Conservation (phyloP, 2,113 vertebrate species). For the Tor tambroides region DNA sequence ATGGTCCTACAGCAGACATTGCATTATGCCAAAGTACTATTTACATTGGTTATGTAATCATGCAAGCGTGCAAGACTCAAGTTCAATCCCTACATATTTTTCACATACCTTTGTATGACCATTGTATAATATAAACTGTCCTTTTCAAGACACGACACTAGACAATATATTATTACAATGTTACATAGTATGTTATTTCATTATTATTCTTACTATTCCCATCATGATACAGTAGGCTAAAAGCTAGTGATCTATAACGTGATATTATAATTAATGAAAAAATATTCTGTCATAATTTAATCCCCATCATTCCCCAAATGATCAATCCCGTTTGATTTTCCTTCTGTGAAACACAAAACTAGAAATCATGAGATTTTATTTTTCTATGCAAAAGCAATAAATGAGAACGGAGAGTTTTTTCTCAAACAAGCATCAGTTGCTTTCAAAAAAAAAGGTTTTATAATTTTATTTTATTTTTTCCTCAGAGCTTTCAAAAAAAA, state of each 20-base stretch:
- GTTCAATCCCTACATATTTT: neutral
- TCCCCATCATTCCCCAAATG: too few relatives aligned
- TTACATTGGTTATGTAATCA: conserved; percentile 42
- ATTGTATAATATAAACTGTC: too few relatives aligned
- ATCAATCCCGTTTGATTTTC: too few relatives aligned
- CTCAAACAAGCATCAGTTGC: neutral
- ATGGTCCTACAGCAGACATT: conserved; percentile 6
- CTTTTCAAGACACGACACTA: too few relatives aligned
- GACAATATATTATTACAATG: neutral
- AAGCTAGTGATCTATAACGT: too few relatives aligned
- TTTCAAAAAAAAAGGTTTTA: too few relatives aligned
- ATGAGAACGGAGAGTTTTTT: neutral
- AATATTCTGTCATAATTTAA: too few relatives aligned
- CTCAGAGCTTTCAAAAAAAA: too few relatives aligned
- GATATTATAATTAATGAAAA: too few relatives aligned
- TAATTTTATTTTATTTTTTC: too few relatives aligned
- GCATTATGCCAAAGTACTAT: conserved; percentile 46
- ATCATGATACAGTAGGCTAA: too few relatives aligned
- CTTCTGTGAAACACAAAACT: neutral
- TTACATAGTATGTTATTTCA: neutral
- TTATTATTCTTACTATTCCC: neutral
- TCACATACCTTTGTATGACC: too few relatives aligned
- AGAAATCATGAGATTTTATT: neutral
- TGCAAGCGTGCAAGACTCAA: neutral
- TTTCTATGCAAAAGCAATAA: neutral